phyloP scores from a whole-genome alignment of 2,113 vertebrate genomes.

The Corythornis madagascariensis region DNA sequence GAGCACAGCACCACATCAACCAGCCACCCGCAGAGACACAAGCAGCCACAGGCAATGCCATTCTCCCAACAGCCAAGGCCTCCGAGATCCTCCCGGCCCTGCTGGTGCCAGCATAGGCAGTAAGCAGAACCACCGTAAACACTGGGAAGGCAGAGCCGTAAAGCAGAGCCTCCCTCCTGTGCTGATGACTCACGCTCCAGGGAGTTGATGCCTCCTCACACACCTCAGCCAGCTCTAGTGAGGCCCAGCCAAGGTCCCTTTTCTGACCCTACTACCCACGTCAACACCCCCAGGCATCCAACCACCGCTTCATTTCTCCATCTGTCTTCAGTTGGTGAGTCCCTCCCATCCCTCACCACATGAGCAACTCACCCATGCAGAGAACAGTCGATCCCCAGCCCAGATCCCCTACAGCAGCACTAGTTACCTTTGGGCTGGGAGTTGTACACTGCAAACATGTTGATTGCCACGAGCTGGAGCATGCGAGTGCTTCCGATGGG shows the following conservation, averaged over 20 bases:
- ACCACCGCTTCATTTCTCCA: constrained; percentile 38
- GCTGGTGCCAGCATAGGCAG: background rate
- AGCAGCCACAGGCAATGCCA: background rate
- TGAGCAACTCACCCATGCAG: background rate
- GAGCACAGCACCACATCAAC: background rate
- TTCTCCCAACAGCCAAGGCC: background rate
- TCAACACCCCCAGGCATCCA: constrained; percentile 57
- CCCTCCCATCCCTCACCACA: background rate
- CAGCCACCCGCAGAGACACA: background rate
- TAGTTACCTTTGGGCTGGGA: constrained; percentile 87
- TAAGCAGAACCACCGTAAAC: background rate
- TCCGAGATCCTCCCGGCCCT: background rate
- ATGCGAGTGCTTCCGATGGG: constrained; percentile 89
- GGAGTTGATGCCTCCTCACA: constrained; percentile 17
- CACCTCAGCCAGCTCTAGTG: background rate
- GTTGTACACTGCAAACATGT: constrained; percentile 97
- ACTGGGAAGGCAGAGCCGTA: background rate
- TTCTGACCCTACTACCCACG: background rate
- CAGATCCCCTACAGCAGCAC: background rate
- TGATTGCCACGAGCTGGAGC: constrained; percentile 96
- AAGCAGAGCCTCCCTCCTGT: background rate
- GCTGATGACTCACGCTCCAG: background rate
- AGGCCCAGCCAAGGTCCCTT: background rate
- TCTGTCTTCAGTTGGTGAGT: background rate
- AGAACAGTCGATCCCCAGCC: background rate